phyloP scores from a whole-genome alignment of 2,888 invertebrate genomes.

The Latrodectus elegans region DNA sequence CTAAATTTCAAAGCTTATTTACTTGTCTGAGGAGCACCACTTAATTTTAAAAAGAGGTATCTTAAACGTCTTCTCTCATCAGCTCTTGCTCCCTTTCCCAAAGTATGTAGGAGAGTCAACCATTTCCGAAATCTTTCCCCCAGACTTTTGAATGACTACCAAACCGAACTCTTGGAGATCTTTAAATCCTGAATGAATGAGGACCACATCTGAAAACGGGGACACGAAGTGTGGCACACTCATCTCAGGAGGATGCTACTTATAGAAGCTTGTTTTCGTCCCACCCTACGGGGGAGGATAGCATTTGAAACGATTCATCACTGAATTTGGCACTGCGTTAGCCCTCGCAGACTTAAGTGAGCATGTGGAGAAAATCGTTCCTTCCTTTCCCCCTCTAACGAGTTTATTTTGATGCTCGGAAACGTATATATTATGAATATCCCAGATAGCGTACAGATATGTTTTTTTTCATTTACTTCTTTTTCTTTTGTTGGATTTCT shows the following conservation, averaged over 20 bases:
- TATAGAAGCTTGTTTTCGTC: not conserved
- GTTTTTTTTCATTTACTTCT: not conserved
- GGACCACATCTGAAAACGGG: not conserved
- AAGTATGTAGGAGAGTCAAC: too few species aligned
- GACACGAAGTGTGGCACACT: not conserved
- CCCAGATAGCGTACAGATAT: not conserved
- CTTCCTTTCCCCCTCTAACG: constrained; percentile 16
- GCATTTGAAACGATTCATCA: constrained; percentile 31
- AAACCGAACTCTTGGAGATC: too few species aligned
- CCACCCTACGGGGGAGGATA: not conserved
- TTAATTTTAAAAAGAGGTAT: too few species aligned
- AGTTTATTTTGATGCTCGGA: constrained; percentile 44
- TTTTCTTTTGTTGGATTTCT: constrained; percentile 9
- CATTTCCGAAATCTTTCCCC: too few species aligned
- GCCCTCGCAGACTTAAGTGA: constrained; percentile 2
- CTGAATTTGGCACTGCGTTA: constrained; percentile 27
- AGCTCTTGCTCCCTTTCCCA: too few species aligned
- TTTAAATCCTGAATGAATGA: too few species aligned
- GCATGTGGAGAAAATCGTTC: not conserved
- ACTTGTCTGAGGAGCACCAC: too few species aligned
- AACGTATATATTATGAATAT: constrained; percentile 42
- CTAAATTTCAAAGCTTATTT: too few species aligned
- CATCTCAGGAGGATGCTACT: not conserved
- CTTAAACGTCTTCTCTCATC: too few species aligned
- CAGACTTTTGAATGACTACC: too few species aligned